Conservation (phyloP, 2,888 invertebrate genomes). For the Cantharis rufa region DNA sequence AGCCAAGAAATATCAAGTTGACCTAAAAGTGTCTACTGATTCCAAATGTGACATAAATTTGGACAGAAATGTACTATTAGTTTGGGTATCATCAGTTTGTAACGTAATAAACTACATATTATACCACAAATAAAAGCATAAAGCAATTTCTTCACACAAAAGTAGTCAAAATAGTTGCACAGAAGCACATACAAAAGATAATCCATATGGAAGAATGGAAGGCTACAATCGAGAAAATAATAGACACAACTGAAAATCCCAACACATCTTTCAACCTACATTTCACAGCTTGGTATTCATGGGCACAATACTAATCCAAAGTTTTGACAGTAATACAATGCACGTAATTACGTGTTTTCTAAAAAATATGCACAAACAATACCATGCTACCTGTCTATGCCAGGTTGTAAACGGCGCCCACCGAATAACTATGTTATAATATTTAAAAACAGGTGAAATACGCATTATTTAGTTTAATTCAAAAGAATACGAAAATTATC, state of each 20-base stretch:
- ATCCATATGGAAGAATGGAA: conserved; percentile 33
- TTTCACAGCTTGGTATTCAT: conserved; percentile 32
- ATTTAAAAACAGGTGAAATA: not conserved
- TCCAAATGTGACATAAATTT: not conserved
- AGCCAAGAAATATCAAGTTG: not conserved
- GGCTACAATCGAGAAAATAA: conserved; percentile 9
- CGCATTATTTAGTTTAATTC: not conserved
- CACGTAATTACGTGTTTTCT: conserved; percentile 54
- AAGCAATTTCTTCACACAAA: conserved; percentile 47
- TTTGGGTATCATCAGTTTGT: not conserved
- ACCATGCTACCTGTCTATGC: conserved; percentile 42
- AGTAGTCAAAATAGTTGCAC: conserved; percentile 40
- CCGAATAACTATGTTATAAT: not conserved
- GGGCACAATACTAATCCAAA: conserved; percentile 51
- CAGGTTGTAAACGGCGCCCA: conserved; percentile 36
- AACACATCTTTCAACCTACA: conserved; percentile 15
- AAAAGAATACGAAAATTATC: not conserved
- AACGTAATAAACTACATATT: not conserved
- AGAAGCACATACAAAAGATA: conserved; percentile 34
- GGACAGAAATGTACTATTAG: not conserved
- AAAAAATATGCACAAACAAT: conserved; percentile 50
- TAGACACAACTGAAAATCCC: not conserved
- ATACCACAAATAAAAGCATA: conserved; percentile 33
- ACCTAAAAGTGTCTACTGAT: not conserved
- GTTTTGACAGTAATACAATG: conserved; percentile 56